Percentiles rank a stretch among this genome's conserved stretches.
phyloP scores from a whole-genome alignment of 2,797 vertebrate species.

The Sebastes hubbsi region DNA sequence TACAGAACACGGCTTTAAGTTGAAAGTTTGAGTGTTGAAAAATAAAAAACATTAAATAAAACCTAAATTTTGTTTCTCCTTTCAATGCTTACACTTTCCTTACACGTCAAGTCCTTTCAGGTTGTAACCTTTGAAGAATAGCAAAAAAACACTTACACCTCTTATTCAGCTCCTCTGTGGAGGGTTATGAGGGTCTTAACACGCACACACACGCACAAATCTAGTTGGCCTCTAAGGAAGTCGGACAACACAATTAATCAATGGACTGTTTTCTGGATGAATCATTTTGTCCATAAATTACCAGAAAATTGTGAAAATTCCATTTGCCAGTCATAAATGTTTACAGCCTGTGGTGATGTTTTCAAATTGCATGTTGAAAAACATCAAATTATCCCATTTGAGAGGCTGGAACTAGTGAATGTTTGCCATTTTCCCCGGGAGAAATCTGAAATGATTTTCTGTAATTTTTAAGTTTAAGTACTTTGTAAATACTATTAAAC shows the following conservation, averaged over 20 bases:
- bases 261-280: not conserved
- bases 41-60: not conserved
- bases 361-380: not conserved
- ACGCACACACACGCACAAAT: too few relatives aligned
- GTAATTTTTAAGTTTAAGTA: too few relatives aligned
- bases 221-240: too few relatives aligned
- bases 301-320: too few relatives aligned
- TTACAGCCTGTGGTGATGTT: too few relatives aligned
- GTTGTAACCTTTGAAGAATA: not conserved
- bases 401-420: not conserved
- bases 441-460: not conserved
- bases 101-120: not conserved
- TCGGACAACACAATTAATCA: not conserved
- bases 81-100: not conserved
- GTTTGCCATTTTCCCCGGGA: not conserved
- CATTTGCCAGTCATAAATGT: too few relatives aligned
- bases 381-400: too few relatives aligned
- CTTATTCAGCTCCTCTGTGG: not conserved
- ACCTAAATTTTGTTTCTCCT: not conserved
- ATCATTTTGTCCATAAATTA: too few relatives aligned
- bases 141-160: not conserved
- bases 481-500: too few relatives aligned
- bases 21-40: not conserved
- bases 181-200: too few relatives aligned
- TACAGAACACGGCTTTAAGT: not conserved